phyloP scores from a whole-genome alignment of 2,888 invertebrate species.

The Drosophila phalerata region DNA sequence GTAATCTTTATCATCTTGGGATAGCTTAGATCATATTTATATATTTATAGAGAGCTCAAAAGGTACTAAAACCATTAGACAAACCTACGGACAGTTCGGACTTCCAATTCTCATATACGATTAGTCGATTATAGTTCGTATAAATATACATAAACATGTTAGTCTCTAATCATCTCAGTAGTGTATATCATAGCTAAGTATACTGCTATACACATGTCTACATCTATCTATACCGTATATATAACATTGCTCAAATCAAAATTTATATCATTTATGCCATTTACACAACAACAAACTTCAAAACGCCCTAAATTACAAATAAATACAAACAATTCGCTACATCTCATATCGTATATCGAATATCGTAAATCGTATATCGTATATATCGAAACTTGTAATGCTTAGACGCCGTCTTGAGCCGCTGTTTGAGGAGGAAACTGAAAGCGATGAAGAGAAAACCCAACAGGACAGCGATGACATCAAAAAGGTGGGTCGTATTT shows the following conservation, averaged over 20 bases:
- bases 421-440: slow-evolving; percentile 93
- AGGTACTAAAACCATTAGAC: background rate
- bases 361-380: slow-evolving; percentile 59
- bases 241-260: slow-evolving; percentile 49
- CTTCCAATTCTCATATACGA: background rate
- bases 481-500: slow-evolving; percentile 85
- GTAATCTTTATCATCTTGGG: slow-evolving; percentile 25
- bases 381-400: slow-evolving; percentile 73
- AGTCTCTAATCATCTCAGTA: slow-evolving; percentile 24
- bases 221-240: slow-evolving; percentile 25
- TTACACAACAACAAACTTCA: slow-evolving; percentile 28
- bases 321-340: slow-evolving; percentile 52
- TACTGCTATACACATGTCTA: slow-evolving; percentile 14
- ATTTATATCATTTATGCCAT: slow-evolving; percentile 64
- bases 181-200: slow-evolving; percentile 28
- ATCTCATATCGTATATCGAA: slow-evolving; percentile 50
- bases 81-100: slow-evolving; percentile 1
- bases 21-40: slow-evolving; percentile 33
- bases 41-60: background rate
- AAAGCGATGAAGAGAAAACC: slow-evolving; percentile 87
- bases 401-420: slow-evolving; percentile 91
- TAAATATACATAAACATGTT: slow-evolving; percentile 20
- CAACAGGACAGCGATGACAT: slow-evolving; percentile 85
- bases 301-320: slow-evolving; percentile 55
- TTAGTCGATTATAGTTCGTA: slow-evolving; percentile 10